Conservation (phyloP, 2,888 invertebrate species). For the Patella pellucida region DNA sequence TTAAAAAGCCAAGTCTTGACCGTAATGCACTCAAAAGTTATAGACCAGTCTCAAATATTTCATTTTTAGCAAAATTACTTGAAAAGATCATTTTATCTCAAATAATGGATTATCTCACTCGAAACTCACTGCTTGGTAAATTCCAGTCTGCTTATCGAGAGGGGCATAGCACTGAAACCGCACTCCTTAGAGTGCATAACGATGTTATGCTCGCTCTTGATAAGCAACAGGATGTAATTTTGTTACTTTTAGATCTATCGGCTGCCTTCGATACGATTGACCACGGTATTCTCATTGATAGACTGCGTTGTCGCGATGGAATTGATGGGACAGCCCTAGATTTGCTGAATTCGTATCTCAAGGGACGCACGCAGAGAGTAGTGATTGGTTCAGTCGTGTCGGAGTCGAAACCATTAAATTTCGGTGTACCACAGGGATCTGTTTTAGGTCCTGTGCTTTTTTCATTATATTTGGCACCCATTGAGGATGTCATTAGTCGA, state of each 20-base stretch:
- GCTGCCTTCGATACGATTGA: background rate
- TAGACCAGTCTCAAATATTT: too few species aligned
- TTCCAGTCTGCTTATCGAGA: too few species aligned
- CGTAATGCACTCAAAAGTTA: too few species aligned
- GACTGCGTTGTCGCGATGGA: background rate
- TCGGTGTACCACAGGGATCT: slow-evolving; percentile 8
- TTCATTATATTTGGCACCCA: background rate
- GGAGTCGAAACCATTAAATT: background rate
- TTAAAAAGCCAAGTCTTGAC: too few species aligned
- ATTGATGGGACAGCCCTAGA: background rate
- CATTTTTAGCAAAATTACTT: too few species aligned
- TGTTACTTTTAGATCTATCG: background rate
- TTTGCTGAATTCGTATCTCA: background rate
- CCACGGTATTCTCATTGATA: background rate
- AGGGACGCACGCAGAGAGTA: background rate
- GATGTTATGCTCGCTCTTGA: too few species aligned
- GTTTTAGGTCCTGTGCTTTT: slow-evolving; percentile 1
- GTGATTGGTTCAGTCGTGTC: background rate
- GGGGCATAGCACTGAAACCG: too few species aligned
- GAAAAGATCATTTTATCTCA: too few species aligned
- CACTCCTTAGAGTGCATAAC: too few species aligned
- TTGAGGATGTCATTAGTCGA: background rate
- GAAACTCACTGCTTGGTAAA: too few species aligned
- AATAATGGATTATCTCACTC: too few species aligned
- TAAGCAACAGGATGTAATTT: background rate